These are phyloP conservation scores for Sycophaga agraensis DNA, from an alignment of 1,140 invertebrate genomes.

Conservation along the genomic window DNA sequence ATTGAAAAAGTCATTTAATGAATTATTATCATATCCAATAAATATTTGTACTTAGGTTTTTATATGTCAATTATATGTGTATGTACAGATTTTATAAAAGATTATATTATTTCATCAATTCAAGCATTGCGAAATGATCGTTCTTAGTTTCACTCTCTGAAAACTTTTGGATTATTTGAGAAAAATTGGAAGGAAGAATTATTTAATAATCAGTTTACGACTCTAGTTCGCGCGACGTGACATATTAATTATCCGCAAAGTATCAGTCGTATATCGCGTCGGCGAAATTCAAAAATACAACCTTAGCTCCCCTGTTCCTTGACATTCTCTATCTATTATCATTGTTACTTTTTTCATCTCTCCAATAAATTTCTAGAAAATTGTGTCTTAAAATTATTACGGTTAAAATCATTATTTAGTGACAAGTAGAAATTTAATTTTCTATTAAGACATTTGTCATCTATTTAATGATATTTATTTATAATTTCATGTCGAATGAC, in stretches of 20 bases:
- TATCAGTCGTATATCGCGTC: background rate
- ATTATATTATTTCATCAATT: too few relatives aligned
- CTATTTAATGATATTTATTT: background rate
- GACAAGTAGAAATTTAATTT: slow-evolving; percentile 36
- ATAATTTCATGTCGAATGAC: background rate
- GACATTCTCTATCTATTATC: background rate
- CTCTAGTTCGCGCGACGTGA: background rate
- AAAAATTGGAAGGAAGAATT: background rate
- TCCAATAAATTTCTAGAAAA: slow-evolving; percentile 33
- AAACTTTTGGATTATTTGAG: too few relatives aligned
- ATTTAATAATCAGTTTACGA: background rate
- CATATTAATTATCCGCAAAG: background rate
- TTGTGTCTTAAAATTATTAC: slow-evolving; percentile 30
- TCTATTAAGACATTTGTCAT: slow-evolving; percentile 9
- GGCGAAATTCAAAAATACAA: background rate
- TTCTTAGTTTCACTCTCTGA: too few relatives aligned
- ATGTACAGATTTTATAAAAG: too few relatives aligned
- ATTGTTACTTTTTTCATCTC: background rate
- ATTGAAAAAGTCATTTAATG: too few relatives aligned
- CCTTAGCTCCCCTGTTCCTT: background rate
- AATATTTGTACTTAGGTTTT: too few relatives aligned
- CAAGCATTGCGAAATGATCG: too few relatives aligned
- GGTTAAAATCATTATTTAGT: slow-evolving; percentile 31
- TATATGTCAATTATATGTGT: too few relatives aligned
- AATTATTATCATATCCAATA: too few relatives aligned